These are phyloP conservation scores for Cephalopholis sonnerati DNA, from an alignment of 2,113 vertebrate genomes.

Conservation along the genomic window DNA sequence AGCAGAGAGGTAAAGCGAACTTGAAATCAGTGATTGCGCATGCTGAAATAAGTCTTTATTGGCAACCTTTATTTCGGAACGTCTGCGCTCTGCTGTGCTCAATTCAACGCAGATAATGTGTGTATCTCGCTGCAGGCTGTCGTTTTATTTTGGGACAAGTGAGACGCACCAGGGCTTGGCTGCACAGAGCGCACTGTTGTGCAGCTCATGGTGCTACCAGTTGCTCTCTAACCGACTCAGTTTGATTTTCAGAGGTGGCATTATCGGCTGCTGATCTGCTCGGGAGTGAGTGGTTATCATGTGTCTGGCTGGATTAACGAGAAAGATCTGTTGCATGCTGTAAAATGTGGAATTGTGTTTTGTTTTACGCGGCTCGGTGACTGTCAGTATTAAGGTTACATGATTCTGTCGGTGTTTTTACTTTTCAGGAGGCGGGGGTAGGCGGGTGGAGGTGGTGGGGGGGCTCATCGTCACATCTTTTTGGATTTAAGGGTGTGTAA, in stretches of 20 bases:
- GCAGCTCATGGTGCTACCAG: slow-evolving; percentile 60
- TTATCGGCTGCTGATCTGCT: slow-evolving; percentile 21
- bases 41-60: slow-evolving; percentile 13
- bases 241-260: slow-evolving; percentile 39
- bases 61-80: slow-evolving; percentile 22
- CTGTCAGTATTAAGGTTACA: slow-evolving; percentile 13
- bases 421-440: slow-evolving; percentile 19
- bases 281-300: neutral
- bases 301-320: neutral
- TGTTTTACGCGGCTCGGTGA: neutral
- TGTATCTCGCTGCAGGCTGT: slow-evolving; percentile 48
- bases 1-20: neutral
- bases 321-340: neutral
- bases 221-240: slow-evolving; percentile 56
- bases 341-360: neutral
- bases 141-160: slow-evolving; percentile 44
- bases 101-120: slow-evolving; percentile 2
- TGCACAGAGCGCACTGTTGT: slow-evolving; percentile 33
- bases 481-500: slow-evolving; percentile 33
- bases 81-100: slow-evolving; percentile 21
- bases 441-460: neutral
- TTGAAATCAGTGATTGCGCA: slow-evolving; percentile 5
- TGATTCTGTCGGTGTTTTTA: slow-evolving; percentile 15
- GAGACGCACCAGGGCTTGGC: slow-evolving; percentile 28
- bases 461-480: slow-evolving; percentile 66